A percentile compares a stretch with the other conserved stretches of the same genome.
These are phyloP conservation scores for Rhynchomys soricoides DNA, from an alignment of 2,113 vertebrate genomes.

Conservation along the genomic window DNA sequence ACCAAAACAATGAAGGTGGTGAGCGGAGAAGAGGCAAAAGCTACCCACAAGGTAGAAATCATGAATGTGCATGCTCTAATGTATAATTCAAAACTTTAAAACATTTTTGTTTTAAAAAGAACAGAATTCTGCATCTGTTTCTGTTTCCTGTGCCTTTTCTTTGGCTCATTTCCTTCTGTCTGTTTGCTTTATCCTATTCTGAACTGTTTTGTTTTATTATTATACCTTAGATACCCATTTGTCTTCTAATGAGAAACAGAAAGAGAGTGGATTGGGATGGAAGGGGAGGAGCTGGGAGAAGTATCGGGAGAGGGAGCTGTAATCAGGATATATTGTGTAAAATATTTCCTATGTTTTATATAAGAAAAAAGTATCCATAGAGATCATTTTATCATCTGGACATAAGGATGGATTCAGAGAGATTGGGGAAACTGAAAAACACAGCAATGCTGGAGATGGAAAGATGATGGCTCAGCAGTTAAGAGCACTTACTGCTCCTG, in stretches of 20 bases:
- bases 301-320: not conserved
- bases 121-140: not conserved
- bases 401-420: not conserved
- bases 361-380: not conserved
- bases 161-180: not conserved
- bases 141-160: not conserved
- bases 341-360: not conserved
- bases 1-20: not conserved
- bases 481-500: not conserved
- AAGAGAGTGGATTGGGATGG: not conserved
- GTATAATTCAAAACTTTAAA: slow-evolving; percentile 5
- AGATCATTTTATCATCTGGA: not conserved
- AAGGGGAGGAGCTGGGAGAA: not conserved
- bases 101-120: not conserved
- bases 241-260: not conserved
- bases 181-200: not conserved
- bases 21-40: not conserved
- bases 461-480: not conserved
- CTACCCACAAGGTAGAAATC: not conserved
- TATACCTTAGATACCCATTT: not conserved
- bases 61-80: not conserved
- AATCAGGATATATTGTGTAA: not conserved
- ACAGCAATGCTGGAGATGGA: not conserved
- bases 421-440: not conserved
- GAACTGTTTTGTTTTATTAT: not conserved